Evolutionary conservation across 2,797 vertebrate genomes (phyloP), one percentile per base, ranked within the genome.

Genomic region (Toxotes lorentzi): DNA sequence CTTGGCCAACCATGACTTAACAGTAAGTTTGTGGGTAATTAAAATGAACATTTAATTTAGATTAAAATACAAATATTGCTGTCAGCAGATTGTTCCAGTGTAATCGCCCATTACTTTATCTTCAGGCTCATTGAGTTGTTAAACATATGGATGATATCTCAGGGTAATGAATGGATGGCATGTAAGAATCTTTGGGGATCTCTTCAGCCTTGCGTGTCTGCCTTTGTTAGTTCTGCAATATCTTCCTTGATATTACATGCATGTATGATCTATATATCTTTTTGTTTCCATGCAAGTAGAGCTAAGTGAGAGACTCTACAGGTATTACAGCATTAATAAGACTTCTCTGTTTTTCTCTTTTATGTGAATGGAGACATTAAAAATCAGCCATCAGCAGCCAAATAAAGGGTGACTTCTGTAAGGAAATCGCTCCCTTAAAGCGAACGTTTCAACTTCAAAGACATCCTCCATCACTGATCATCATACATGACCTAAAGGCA

Each of bases 381-480:
- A 78, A 77, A 68, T 88, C 86, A 86, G 68, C 78, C 73, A 51
- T 86, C 79, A 81, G 4, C 0, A 8, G 57, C 61, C 65, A 78
- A 83, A 78, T 83, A 68, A 69, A 47, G 63, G 76, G 17, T 40
- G 73, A 83, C 56, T 17, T 59, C 40, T 64, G 72, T 43, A 6
- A 64, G 68, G 61, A 79, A 84, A 74, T 72, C 17, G 30, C 16
- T 30, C 24, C 53, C 67, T 79, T 83, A 76, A 73, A 81, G 54
- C 43, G 38, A 84, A 62, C 7, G 5, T 64, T 78, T 71, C 81
- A 72, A 79, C 78, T 77, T 91, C 70, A 91, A 89, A 89, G 80
- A 51, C 56, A 54, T 54, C 50, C 50, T 68, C 66, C 24, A 8
- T 78, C 66, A 83, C 73, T 72, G 21, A 74, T 83, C 86, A 81